Evolutionary conservation across 2,888 invertebrate genomes (phyloP), one percentile per base, ranked within the genome.

Genomic region (Heterodera filipjevi): DNA sequence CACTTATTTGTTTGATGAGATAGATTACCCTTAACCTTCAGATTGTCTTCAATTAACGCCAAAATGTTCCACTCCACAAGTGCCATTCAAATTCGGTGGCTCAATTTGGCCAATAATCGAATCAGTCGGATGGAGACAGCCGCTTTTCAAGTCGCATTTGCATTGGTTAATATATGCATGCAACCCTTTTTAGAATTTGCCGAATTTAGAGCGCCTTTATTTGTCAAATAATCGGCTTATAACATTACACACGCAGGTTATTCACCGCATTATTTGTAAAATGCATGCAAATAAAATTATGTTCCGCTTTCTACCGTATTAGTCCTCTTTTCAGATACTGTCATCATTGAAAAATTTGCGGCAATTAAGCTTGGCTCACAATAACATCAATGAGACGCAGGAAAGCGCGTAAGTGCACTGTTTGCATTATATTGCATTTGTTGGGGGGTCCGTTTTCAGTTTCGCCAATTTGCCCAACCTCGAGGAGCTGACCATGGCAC

Each of bases 21-120:
- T n/a, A 0, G 27, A 27, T n/a, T 59, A 12, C 10, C 22, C 19
- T 14, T 19, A 19, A 19, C 27, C 14, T 82, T 89, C n/a, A 73
- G 66, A 33, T 44, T 75, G 44, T 79, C 80, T 8, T 73, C 81
- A 84, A 83, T 89, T 22, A 82, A 82, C 64, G 85, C 85, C 12
- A 80, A 86, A 82, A 86, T 82, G 74, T 87, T 88, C 76, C 82
- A 85, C 16, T 77, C 82, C 32, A 83, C 80, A 44, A 84, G 82
- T 39, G 78, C 84, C 19, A 80, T 81, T 59, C 80, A 85, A 35
- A 76, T 87, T 16, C 81, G 82, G 35, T 83, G 83, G 6, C 71
- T 88, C 66, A 87, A 88, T 74, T 71, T 87, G 64, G 85, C 83
- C 19, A 77, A 82, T 77, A 87, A 87, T 77, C 81, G 80, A 35